Evolutionary conservation across 2,113 vertebrate genomes (phyloP), one percentile per base, ranked within the genome.

Genomic region (Chrysochloris asiatica): DNA sequence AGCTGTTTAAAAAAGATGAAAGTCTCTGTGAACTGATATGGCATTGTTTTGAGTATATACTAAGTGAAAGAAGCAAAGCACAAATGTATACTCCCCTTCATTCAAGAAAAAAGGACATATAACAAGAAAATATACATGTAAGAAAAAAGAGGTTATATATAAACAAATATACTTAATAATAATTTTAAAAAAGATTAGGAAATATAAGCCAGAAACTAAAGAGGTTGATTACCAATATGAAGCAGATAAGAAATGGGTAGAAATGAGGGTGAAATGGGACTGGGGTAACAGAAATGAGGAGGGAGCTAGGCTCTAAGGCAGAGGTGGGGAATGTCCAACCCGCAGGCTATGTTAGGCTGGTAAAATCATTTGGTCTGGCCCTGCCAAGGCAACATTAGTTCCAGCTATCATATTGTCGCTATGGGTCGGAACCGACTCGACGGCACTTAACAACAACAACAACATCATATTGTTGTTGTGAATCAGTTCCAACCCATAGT

Each of bases 241-340:
- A 47, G 33, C 24, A 24, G 38, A 3, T 0, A 2, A 50, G 24
- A 43, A 12, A 50, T 71, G 59, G 6, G 17, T 26, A 12, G 38
- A 9, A 3, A 21, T 9, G 22, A 41, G 10, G 5, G 28, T 13
- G 21, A 28, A 17, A n/a, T 43, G 16, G 38, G 13, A 65, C n/a
- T 10, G 7, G 26, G 21, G 3, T 0, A 6, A 11, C 1, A 3
- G 5, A 33, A n/a, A 11, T 7, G 3, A 43, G 36, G 50, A 81
- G 16, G 13, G 24, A 43, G 22, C n/a, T 78, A 11, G 24, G 22
- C 36, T 22, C 21, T 7, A n/a, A n/a, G n/a, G n/a, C n/a, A n/a
- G n/a, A n/a, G n/a, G n/a, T n/a, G n/a, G n/a, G n/a, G n/a, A n/a
- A n/a, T n/a, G n/a, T n/a, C n/a, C n/a, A n/a, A n/a, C n/a, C n/a